Evolutionary conservation across 2,113 vertebrate species (phyloP), one percentile per base, ranked within the genome.

Genomic region (Lasiurus cinereus): DNA sequence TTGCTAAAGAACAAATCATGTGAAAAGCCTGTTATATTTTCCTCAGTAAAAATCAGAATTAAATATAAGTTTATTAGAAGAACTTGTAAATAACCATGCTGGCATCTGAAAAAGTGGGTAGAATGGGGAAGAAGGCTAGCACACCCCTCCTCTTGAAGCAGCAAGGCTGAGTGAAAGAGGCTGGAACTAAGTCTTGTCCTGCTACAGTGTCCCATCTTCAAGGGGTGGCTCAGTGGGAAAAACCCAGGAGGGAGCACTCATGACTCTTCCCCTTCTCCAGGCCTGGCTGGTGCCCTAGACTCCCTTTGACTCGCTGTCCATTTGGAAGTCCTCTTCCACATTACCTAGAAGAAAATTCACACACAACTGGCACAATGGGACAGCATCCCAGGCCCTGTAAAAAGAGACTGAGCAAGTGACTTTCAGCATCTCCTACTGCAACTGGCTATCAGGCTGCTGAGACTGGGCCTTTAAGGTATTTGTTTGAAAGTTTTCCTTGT

Each of bases 41-140:
- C 54, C 33, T 78, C 85, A 90, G 39, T 82, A 73, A 67, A 89
- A 78, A 14, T 72, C 16, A 59, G n/a, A 13, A 93, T 83, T 72
- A 62, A 78, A 95, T 89, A 77, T 50, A 64, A 54, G n/a, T 66
- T 86, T 64, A 73, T 59, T 83, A 78, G 79, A 43, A 91, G 78
- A n/a, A 79, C 46, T 48, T 78, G n/a, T 67, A 48, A 56, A 27
- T 85, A 69, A 69, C 33, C 24, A 79, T 13, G 24, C 54, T 39
- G 36, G 31, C 31, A 33, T n/a, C 43, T 74, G 52, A 80, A 62
- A 74, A 66, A 8, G 3, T 91, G 36, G 52, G 27, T 0, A 70
- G 48, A 83, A 70, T 16, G n/a, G 24, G 54, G 21, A 66, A 82
- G 52, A 52, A 9, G 18, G 19, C 27, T 27, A 90, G 74, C 29